phyloP scores from a whole-genome alignment of 1,140 invertebrate genomes.

The Euura saliciscinereae region DNA sequence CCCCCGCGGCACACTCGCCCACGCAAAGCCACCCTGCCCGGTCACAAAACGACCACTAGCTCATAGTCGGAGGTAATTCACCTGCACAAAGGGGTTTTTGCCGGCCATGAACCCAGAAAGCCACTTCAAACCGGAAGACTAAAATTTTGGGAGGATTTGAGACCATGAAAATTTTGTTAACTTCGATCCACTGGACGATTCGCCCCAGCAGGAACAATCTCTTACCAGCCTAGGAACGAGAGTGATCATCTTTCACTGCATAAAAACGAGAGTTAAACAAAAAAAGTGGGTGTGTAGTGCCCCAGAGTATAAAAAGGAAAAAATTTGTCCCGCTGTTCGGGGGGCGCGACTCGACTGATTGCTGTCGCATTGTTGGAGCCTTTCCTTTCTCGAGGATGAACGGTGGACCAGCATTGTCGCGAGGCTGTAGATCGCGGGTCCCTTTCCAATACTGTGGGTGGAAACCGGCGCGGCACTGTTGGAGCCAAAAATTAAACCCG shows the following conservation, averaged over 20 bases:
- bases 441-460: slow-evolving; percentile 17
- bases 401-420: neutral
- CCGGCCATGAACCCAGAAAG: too few species aligned
- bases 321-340: slow-evolving; percentile 50
- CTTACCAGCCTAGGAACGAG: too few species aligned
- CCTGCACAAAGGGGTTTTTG: too few species aligned
- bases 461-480: slow-evolving; percentile 40
- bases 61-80: too few species aligned
- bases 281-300: too few species aligned
- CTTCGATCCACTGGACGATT: too few species aligned
- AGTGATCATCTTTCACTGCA: slow-evolving; percentile 12
- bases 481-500: slow-evolving; percentile 53
- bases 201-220: too few species aligned
- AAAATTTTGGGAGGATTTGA: too few species aligned
- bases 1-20: slow-evolving; percentile 19
- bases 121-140: too few species aligned
- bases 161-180: too few species aligned
- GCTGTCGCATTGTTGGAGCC: slow-evolving; percentile 55
- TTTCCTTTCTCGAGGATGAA: slow-evolving; percentile 30
- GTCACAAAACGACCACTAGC: too few species aligned
- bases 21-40: too few species aligned
- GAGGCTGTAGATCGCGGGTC: neutral
- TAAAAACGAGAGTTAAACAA: slow-evolving; percentile 22
- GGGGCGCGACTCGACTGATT: slow-evolving; percentile 57
- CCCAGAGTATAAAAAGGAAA: slow-evolving; percentile 24